Evolutionary conservation across 2,888 invertebrate genomes (phyloP), one percentile per base, ranked within the genome.

Genomic region (Phoenoteleia sp.): DNA sequence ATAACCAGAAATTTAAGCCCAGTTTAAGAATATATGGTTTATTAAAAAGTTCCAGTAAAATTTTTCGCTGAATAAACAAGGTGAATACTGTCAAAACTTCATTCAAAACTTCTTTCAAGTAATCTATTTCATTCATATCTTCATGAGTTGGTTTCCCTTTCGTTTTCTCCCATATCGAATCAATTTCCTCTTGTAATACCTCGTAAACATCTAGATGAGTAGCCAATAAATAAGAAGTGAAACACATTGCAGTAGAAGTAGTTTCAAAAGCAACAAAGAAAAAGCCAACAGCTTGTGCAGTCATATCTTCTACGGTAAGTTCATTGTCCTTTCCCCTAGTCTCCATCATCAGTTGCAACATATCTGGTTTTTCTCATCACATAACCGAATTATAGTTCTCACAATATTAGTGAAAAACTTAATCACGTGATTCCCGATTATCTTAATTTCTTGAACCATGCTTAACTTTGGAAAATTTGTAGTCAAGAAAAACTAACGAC

Each of bases 331-430:
- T 87, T 0, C 84, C 90, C 3, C 90, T 87, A 0, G 92, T 91
- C 67, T 95, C 95, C 94, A 95, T 94, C 72, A 96, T 90, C 17
- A 95, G 87, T 72, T 96, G 95, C 13, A 96, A 94, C 95, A 96
- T 95, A 85, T 96, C 95, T 0, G 95, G 95, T 88, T 88, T n/a
- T 87, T 56, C 3, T 87, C 85, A 0, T 91, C 87, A 23, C 92
- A 86, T 3, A 52, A 64, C 0, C 85, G 86, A 3, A 92, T 87
- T 0, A 89, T 88, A 0, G 75, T 75, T 3, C n/a, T 47, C 0
- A 92, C 82, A 0, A 90, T 33, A 5, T 84, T 49, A 7, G 79
- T 67, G 42, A 91, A 90, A 54, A 89, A 90, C 0, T 86, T 29
- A 4, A 6, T 47, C 19, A 85, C 54, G 2, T 86, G 1, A 0